phyloP scores from a whole-genome alignment of 2,888 invertebrate species.

The Tribolium freemani region DNA sequence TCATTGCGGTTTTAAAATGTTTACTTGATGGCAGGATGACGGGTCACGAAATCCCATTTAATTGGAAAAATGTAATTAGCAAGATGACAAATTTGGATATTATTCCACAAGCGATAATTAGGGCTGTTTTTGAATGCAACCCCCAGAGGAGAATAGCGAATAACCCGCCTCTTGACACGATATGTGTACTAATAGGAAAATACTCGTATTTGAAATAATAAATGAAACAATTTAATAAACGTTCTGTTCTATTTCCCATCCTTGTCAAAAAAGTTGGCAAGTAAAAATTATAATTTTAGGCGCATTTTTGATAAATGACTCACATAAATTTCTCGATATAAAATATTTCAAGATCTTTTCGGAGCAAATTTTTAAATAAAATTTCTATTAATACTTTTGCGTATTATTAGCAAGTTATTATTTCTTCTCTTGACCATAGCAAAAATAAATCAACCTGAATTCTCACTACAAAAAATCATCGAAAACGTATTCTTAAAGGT shows the following conservation, averaged over 20 bases:
- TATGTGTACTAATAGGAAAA: not conserved
- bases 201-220: too few relatives aligned
- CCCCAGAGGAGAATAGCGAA: not conserved
- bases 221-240: not conserved
- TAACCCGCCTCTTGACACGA: not conserved
- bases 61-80: not conserved
- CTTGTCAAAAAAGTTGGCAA: not conserved
- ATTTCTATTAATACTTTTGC: too few relatives aligned
- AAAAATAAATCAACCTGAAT: too few relatives aligned
- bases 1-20: slow-evolving; percentile 9
- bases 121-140: not conserved
- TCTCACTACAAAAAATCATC: too few relatives aligned
- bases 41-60: not conserved
- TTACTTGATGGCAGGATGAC: not conserved
- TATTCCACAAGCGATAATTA: not conserved
- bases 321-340: too few relatives aligned
- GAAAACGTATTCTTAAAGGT: too few relatives aligned
- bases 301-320: too few relatives aligned
- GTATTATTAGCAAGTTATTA: too few relatives aligned
- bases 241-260: not conserved
- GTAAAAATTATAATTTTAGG: not conserved
- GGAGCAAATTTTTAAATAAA: too few relatives aligned
- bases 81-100: not conserved
- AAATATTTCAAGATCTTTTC: too few relatives aligned
- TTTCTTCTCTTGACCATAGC: too few relatives aligned